Percentiles rank a stretch among this genome's conserved stretches.
These are phyloP conservation scores for Gadopsis marmoratus DNA, from an alignment of 2,797 vertebrate genomes.

Conservation along the genomic window DNA sequence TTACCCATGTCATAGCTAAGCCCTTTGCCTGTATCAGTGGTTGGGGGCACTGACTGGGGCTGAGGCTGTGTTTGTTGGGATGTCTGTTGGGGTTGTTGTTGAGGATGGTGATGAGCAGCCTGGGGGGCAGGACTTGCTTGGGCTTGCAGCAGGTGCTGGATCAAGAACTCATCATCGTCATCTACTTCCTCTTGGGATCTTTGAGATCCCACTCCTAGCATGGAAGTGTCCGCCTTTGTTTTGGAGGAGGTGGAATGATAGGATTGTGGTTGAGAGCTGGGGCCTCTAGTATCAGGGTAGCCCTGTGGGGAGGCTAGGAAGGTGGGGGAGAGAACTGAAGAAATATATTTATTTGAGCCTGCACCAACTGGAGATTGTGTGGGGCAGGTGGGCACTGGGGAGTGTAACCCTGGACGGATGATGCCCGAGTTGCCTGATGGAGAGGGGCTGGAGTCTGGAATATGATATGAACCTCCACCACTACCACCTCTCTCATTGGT, in stretches of 20 bases:
- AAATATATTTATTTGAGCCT: slow-evolving; percentile 91
- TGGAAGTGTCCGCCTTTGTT: slow-evolving; percentile 86
- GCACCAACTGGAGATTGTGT: slow-evolving; percentile 84
- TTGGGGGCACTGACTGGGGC: slow-evolving; percentile 76
- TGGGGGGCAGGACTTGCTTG: slow-evolving; percentile 88
- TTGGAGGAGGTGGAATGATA: slow-evolving; percentile 86
- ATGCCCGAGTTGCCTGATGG: slow-evolving; percentile 89
- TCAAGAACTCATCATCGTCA: slow-evolving; percentile 92
- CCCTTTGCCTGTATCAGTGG: slow-evolving; percentile 86
- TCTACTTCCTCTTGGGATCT: slow-evolving; percentile 86
- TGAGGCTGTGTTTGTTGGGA: slow-evolving; percentile 82
- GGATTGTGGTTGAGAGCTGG: slow-evolving; percentile 82
- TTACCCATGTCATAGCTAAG: slow-evolving; percentile 91
- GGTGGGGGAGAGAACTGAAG: slow-evolving; percentile 92
- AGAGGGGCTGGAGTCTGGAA: slow-evolving; percentile 91
- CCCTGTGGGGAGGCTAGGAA: slow-evolving; percentile 91
- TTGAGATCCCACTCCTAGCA: slow-evolving; percentile 84
- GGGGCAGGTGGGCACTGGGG: slow-evolving; percentile 89
- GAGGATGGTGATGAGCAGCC: slow-evolving; percentile 82
- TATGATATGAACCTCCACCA: slow-evolving; percentile 84
- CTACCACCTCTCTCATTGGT: slow-evolving; percentile 79
- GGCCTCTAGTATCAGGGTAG: slow-evolving; percentile 84
- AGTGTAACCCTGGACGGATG: slow-evolving; percentile 92
- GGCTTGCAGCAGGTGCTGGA: slow-evolving; percentile 93
- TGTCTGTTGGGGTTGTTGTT: slow-evolving; percentile 81